Evolutionary conservation across 2,797 vertebrate species (phyloP).

Genomic region (Tapera naevia): DNA sequence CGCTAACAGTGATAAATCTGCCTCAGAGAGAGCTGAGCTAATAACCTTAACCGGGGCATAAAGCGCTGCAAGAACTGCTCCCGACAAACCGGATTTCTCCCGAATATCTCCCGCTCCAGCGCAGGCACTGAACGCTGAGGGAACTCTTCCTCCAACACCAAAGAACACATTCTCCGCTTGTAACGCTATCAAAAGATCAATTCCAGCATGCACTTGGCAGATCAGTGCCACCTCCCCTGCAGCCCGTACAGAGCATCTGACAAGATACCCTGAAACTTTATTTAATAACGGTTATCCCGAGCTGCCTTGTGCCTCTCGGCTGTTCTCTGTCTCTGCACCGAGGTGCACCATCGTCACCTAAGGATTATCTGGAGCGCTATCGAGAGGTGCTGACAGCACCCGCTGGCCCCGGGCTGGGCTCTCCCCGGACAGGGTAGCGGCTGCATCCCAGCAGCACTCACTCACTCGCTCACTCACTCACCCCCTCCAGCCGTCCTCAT

Average conservation of each 20-base stretch:
- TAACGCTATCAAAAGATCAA: background rate
- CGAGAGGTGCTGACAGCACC: too few relatives aligned
- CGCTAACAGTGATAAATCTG: background rate
- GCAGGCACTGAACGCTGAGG: background rate
- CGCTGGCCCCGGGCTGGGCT: too few relatives aligned
- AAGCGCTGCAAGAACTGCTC: accelerated
- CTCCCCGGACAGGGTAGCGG: too few relatives aligned
- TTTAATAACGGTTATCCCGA: background rate
- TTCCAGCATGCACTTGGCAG: background rate
- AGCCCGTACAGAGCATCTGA: accelerated
- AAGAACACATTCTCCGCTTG: background rate
- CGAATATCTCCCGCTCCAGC: background rate
- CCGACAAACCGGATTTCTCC: accelerated
- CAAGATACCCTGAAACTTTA: background rate
- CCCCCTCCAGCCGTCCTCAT: background rate
- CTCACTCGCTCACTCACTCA: too few relatives aligned
- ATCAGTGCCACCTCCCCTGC: background rate
- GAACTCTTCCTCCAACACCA: too few relatives aligned
- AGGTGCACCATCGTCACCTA: background rate
- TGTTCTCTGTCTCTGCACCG: background rate
- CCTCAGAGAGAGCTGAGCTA: background rate
- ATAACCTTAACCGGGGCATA: background rate
- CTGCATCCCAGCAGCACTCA: too few relatives aligned
- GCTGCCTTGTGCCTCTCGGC: background rate
- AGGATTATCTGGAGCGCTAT: background rate